Percentiles rank a stretch among this genome's conserved stretches.
These are phyloP conservation scores for Caenorhabditis doughertyi DNA, from an alignment of 2,888 invertebrate species.

Conservation along the genomic window DNA sequence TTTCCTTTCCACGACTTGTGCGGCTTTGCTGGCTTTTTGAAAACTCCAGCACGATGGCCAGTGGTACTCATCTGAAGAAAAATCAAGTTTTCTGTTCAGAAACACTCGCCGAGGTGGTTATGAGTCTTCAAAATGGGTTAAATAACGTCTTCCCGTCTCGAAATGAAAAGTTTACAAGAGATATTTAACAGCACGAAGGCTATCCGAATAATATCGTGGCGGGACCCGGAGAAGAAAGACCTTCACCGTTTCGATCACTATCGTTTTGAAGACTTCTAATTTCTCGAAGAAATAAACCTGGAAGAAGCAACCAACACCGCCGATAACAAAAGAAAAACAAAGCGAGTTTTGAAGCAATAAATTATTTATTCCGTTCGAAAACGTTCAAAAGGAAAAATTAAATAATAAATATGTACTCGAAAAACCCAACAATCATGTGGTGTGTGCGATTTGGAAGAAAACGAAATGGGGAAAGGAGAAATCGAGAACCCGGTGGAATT, in stretches of 20 bases:
- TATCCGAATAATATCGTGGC: no score
- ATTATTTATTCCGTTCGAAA: constrained; percentile 44
- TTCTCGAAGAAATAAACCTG: constrained; percentile 11
- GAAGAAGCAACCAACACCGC: constrained; percentile 42
- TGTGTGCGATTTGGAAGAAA: constrained; percentile 15
- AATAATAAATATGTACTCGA: constrained; percentile 56
- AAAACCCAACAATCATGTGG: constrained; percentile 31
- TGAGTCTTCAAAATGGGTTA: no score
- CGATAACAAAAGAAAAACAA: background rate
- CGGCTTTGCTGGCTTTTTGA: constrained; percentile 94
- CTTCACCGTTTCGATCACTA: background rate
- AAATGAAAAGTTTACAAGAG: no score
- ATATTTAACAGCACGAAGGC: no score
- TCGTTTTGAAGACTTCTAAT: constrained; percentile 8
- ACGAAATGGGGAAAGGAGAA: background rate
- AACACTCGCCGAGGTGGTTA: no score
- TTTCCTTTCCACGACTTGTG: constrained; percentile 93
- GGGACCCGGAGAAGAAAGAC: no score
- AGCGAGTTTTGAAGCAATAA: constrained; percentile 28
- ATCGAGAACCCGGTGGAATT: constrained; percentile 52
- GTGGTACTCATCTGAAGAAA: constrained; percentile 64
- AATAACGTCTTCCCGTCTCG: no score
- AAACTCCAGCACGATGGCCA: constrained; percentile 90
- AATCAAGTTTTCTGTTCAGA: no score
- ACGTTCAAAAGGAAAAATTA: constrained; percentile 27